Evolutionary conservation across 2,113 vertebrate species (phyloP).

Genomic region (Barnardius zonarius): DNA sequence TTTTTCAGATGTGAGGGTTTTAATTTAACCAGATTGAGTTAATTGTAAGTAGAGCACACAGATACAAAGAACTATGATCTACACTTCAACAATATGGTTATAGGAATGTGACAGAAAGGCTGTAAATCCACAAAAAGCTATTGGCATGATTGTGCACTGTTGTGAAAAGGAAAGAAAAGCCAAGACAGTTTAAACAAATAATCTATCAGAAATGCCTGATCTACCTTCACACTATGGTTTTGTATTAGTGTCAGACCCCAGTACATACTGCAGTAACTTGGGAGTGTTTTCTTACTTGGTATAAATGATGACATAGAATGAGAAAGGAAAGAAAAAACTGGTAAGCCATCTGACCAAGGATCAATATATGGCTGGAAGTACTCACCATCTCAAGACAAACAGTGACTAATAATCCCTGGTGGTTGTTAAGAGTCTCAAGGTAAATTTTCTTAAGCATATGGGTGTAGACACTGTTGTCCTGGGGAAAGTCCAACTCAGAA

Average conservation of each 20-base stretch:
- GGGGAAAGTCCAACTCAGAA: conserved; percentile 24
- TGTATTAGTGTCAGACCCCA: background rate
- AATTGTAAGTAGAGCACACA: background rate
- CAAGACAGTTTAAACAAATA: background rate
- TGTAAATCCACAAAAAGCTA: background rate
- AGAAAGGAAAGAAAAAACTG: background rate
- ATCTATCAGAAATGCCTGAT: background rate
- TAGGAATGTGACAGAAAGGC: background rate
- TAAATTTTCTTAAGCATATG: background rate
- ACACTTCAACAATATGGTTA: background rate
- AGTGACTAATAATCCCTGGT: background rate
- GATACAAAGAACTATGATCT: background rate
- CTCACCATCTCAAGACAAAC: background rate
- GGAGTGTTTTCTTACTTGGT: background rate
- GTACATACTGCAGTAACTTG: background rate
- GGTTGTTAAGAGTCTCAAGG: background rate
- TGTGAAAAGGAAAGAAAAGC: background rate
- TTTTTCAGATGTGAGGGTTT: background rate
- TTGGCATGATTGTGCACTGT: background rate
- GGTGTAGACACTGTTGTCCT: background rate
- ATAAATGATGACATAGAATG: background rate
- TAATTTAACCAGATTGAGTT: background rate
- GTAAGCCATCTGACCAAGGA: background rate
- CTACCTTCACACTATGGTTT: background rate
- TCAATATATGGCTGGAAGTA: background rate